Base-by-base conservation (phyloP, 2,888 invertebrate genomes). In the Stenurella melanura region DNA sequence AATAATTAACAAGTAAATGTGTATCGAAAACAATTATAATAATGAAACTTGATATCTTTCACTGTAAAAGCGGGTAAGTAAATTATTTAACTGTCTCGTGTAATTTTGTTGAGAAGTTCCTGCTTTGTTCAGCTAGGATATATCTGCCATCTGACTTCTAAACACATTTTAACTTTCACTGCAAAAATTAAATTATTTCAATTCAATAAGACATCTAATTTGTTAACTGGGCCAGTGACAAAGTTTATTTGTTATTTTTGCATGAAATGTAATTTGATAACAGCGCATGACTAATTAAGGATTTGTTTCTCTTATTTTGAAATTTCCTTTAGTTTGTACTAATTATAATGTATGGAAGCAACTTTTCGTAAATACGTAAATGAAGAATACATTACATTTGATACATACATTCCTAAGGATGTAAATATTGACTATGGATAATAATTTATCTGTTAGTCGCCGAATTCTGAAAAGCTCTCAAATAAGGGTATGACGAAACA, bases 121-220 rank as follows among this genome's bases (percentile, higher is more conserved):
- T 50, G 50, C n/a, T 50, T n/a, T 50, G 50, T 17, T 5, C n/a
- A n/a, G n/a, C 50, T n/a, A 50, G 6, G n/a, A 50, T 50, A 15
- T 50, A 50, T 50, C 50, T 50, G n/a, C 50, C 50, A 50, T 50
- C 50, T 50, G 50, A 50, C 50, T 50, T n/a, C 42, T 15, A 11
- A 50, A 0, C n/a, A 50, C 50, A 50, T 4, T 50, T 7, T 15
- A 50, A 50, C 50, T 50, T 50, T 50, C 50, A n/a, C 50, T 50
- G 50, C 6, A 50, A 50, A n/a, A 50, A 50, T n/a, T 50, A 50
- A 50, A 50, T 50, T n/a, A 50, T 50, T 50, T 50, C 50, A 50
- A n/a, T 50, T 50, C 50, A 50, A 50, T 50, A 50, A 50, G 4
- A n/a, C n/a, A 50, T n/a, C 5, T 50, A 50, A 50, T 50, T 34